Evolutionary conservation across 2,113 vertebrate species (phyloP), one percentile per base, ranked within the genome.

Genomic region (Actinemys pallida): DNA sequence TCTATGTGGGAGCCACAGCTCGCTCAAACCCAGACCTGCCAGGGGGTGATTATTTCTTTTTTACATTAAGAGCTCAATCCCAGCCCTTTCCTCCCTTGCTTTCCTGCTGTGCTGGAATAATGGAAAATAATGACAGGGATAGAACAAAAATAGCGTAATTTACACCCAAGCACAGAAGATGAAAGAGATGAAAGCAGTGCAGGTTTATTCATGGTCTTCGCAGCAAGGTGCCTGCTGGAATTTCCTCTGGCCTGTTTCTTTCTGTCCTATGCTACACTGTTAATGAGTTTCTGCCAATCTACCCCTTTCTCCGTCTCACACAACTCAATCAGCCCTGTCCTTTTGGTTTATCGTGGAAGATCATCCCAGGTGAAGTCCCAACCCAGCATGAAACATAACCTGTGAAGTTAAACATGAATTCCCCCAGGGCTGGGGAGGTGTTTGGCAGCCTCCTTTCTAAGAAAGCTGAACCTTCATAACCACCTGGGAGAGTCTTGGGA

Each of bases 41-140:
- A 17, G 83, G 87, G 72, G 76, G 57, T n/a, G 84, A 84, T 92
- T 83, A 94, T 88, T 96, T 89, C 89, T 96, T 69, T 42, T 52
- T 91, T 81, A 53, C 88, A 93, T 92, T 91, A 87, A 72, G 52
- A 90, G 87, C 56, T 62, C n/a, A 83, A 93, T 62, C 92, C 89
- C 76, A 90, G 95, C 90, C 95, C 90, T 84, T 91, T 91, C 82
- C 91, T 86, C 2, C 76, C 62, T 94, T 94, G 88, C 93, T 96
- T 96, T 89, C 95, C 5, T 25, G 92, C 94, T 93, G 84, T 86
- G 81, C 62, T 92, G 82, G 65, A 95, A 97, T 84, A 89, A 93
- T 87, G 90, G 96, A 95, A 97, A 91, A 90, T 95, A 93, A 5
- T 90, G 95, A 96, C 94, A 96, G 50, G 90, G 86, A 94, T 90